phyloP scores from a whole-genome alignment of 2,797 vertebrate species.

The Sphenodon punctatus region DNA sequence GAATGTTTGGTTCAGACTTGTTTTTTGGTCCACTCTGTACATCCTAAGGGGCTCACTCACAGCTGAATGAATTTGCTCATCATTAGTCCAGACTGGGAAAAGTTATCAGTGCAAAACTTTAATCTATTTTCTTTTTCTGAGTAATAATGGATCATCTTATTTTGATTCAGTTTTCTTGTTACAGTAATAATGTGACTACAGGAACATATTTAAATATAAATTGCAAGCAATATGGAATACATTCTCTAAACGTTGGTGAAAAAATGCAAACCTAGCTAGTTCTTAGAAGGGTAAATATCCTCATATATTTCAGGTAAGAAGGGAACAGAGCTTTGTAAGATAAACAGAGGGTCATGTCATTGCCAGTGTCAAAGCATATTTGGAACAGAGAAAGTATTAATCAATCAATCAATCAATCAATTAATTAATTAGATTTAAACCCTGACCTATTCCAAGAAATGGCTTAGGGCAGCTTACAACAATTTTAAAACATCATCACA shows the following conservation, averaged over 20 bases:
- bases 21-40: background rate
- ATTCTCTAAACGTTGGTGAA: background rate
- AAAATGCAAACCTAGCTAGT: background rate
- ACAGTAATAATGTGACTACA: background rate
- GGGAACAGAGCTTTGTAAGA: background rate
- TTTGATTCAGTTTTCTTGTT: conserved; percentile 14
- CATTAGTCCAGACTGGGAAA: background rate
- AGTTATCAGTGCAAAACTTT: background rate
- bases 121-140: background rate
- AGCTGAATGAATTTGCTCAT: background rate
- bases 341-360: background rate
- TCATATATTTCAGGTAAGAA: background rate
- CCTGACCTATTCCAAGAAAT: too few relatives aligned
- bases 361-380: background rate
- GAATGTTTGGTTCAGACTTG: background rate
- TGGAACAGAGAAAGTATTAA: background rate
- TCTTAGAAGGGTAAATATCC: background rate
- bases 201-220: background rate
- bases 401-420: too few relatives aligned
- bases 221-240: background rate
- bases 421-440: too few relatives aligned
- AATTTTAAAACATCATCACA: too few relatives aligned
- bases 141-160: background rate
- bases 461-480: too few relatives aligned
- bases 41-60: background rate